Percentiles rank a stretch among this genome's conserved stretches.
Conservation (phyloP, 2,888 invertebrate species). For the Ptilodon capucinus region DNA sequence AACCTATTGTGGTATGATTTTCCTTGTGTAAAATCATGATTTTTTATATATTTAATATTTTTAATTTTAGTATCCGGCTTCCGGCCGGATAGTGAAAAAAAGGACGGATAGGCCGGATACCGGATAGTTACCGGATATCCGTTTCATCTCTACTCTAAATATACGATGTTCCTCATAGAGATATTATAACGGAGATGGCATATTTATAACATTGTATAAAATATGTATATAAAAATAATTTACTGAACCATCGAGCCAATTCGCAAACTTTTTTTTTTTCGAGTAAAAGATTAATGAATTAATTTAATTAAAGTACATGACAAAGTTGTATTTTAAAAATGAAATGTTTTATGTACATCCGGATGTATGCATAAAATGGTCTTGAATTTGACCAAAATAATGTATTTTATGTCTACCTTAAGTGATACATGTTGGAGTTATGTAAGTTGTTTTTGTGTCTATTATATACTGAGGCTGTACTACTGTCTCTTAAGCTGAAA, state of each 20-base stretch:
- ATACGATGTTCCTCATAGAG: no score
- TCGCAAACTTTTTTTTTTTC: conserved; percentile 3
- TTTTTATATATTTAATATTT: no score
- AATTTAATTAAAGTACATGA: conserved; percentile 35
- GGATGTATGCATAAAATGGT: not conserved
- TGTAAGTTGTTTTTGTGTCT: not conserved
- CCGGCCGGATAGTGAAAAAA: no score
- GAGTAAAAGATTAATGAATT: conserved; percentile 20
- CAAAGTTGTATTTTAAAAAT: conserved; percentile 34
- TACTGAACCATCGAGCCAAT: not conserved
- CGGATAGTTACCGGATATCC: no score
- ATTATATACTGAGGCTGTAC: not conserved
- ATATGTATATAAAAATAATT: not conserved
- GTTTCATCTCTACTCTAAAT: no score
- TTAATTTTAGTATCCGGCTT: no score
- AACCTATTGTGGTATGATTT: no score
- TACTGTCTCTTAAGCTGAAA: no score
- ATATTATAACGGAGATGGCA: no score
- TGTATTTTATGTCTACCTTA: not conserved
- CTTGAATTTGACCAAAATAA: not conserved
- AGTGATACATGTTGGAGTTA: not conserved
- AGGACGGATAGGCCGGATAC: no score
- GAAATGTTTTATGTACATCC: conserved; percentile 19
- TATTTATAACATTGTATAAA: not conserved
- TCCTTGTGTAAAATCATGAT: no score